A percentile compares a stretch with the other conserved stretches of the same genome.
Conservation (phyloP, 2,888 invertebrate genomes). For the Abscondita cerata region DNA sequence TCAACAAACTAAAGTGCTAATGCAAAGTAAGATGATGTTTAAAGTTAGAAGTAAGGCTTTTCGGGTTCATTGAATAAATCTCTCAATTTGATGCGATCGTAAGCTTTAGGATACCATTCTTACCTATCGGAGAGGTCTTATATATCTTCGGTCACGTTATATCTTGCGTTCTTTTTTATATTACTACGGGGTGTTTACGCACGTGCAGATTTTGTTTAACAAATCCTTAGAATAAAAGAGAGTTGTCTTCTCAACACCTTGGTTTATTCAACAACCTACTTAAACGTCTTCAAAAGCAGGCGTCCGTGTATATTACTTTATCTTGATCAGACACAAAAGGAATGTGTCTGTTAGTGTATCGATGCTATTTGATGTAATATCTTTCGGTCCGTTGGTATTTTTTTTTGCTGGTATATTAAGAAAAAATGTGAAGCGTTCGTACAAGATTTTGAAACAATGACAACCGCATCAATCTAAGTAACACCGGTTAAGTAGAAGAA, state of each 20-base stretch:
- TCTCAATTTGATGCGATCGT: constrained; percentile 33
- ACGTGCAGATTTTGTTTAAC: constrained; percentile 12
- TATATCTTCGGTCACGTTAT: constrained; percentile 7
- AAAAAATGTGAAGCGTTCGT: too few relatives aligned
- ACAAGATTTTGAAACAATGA: too few relatives aligned
- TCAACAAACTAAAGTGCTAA: constrained; percentile 20
- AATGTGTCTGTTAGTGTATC: constrained; percentile 44
- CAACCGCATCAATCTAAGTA: too few relatives aligned
- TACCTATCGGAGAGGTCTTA: constrained; percentile 35
- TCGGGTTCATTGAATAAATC: constrained; percentile 36
- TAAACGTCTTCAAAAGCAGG: constrained; percentile 34
- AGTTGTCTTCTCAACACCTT: constrained; percentile 32
- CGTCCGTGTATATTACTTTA: constrained; percentile 41
- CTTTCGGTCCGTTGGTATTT: constrained; percentile 1
- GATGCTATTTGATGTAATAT: constrained; percentile 16
- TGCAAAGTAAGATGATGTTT: constrained; percentile 18
- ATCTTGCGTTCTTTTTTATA: neutral
- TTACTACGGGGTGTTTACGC: neutral
- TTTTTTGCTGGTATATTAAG: too few relatives aligned
- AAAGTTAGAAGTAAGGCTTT: constrained; percentile 30
- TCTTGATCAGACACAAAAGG: constrained; percentile 39
- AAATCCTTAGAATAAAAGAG: constrained; percentile 15
- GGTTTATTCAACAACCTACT: constrained; percentile 34
- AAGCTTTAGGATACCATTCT: constrained; percentile 39
- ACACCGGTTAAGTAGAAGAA: too few relatives aligned